phyloP scores from a whole-genome alignment of 2,888 invertebrate genomes.

The Esperia sulphurella region DNA sequence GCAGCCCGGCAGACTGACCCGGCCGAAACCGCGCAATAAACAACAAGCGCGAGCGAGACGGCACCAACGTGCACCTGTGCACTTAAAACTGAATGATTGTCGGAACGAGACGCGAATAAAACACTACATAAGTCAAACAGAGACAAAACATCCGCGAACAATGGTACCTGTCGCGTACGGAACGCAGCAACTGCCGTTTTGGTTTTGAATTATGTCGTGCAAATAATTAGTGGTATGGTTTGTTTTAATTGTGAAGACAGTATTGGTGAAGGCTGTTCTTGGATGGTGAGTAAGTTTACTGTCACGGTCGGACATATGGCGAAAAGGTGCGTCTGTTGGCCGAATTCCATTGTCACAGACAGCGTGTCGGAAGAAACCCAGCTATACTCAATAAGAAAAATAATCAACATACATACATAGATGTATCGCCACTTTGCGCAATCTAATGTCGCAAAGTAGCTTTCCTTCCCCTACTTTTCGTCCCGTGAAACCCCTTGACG shows the following conservation, averaged over 20 bases:
- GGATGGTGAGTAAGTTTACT: slow-evolving; percentile 38
- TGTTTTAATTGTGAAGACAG: background rate
- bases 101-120: slow-evolving; percentile 59
- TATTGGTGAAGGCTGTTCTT: slow-evolving; percentile 21
- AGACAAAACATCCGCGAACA: slow-evolving; percentile 41
- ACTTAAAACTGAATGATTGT: slow-evolving; percentile 66
- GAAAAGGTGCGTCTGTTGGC: slow-evolving; percentile 54
- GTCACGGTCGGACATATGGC: slow-evolving; percentile 77
- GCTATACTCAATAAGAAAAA: too few species aligned
- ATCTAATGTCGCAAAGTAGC: too few species aligned
- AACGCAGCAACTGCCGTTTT: slow-evolving; percentile 31
- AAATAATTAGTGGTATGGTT: background rate
- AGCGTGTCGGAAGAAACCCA: slow-evolving; percentile 24
- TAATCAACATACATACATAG: too few species aligned
- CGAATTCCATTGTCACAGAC: slow-evolving; percentile 46
- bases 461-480: too few species aligned
- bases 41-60: slow-evolving; percentile 58
- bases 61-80: slow-evolving; percentile 65
- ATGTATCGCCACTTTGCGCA: too few species aligned
- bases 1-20: slow-evolving; percentile 52
- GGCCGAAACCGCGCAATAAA: slow-evolving; percentile 37
- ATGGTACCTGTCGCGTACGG: slow-evolving; percentile 12
- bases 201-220: slow-evolving; percentile 10
- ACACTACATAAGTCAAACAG: slow-evolving; percentile 56
- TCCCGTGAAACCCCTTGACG: too few species aligned